Base-by-base conservation (phyloP, 1,140 invertebrate genomes). In the Drosophila triauraria region DNA sequence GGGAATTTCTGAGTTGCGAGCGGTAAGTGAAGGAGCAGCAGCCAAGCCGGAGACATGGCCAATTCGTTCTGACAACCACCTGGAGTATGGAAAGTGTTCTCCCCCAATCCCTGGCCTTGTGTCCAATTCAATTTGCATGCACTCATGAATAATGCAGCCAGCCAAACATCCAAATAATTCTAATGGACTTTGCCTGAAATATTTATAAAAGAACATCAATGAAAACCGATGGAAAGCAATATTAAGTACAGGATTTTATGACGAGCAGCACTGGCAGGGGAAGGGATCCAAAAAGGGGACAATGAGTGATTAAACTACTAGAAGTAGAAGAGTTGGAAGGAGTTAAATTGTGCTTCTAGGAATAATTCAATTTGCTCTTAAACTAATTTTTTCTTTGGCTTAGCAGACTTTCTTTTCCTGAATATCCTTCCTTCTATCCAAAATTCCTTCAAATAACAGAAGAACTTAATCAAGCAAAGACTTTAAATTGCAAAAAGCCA, bases 81-180 rank as follows among this genome's bases (percentile, higher is more conserved):
- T 53, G 35, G 12, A 20, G 20, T 6, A 1, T 10, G 7, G 5
- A 38, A 17, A 23, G 51, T 23, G 30, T 32, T 25, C 30, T 25
- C 25, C 4, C 9, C 17, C 56, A 25, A 13, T 32, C 43, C 32
- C 61, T 63, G 57, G 60, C 61, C 54, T 57, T 61, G 47, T 82
- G 79, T 77, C 81, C 87, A 82, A 91, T 91, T 91, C 88, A 91
- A 87, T 91, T 91, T 91, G 84, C 88, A 91, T 91, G 81, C 81
- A 91, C 71, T 84, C 84, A 91, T 91, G 78, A 91, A 91, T 91
- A 87, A 91, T 91, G 72, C 78, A 90, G 30, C 56, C 56, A 58
- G 44, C 56, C 75, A 69, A 78, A 59, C 64, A 78, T 56, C 71
- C 67, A 78, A 78, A 78, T 78, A 77, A 69, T 84, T 88, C 85